Evolutionary conservation across 2,113 vertebrate species (phyloP), one percentile per base, ranked within the genome.

Genomic region (Lucifuga dentata): DNA sequence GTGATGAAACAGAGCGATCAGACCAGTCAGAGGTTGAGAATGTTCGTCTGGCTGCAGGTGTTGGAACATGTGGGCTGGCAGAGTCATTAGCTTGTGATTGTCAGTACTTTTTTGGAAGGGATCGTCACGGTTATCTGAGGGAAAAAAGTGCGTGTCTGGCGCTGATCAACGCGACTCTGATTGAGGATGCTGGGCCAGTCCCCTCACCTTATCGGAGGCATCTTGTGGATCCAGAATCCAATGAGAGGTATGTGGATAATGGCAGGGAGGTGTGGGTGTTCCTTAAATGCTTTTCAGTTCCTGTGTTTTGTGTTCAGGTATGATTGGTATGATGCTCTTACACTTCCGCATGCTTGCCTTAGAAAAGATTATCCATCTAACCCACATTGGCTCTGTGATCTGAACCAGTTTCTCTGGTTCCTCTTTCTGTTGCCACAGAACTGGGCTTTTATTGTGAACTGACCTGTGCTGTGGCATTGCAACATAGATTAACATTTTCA

Each of bases 211-310:
- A 86, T 92, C 76, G 87, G 90, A 32, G 90, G 90, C 26, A 92
- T 92, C 74, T 76, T 89, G 44, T 93, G 93, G 91, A 92, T 92
- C 73, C 89, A 91, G 65, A 93, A 92, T 79, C 92, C 91, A 17
- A 92, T 92, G 89, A 84, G 89, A 93, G 92, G 92, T 93, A 90
- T 39, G 87, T 85, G 35, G 36, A 1, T 11, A 3, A 2, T 19
- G 6, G 2, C 1, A 17, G 17, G 9, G 8, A 12, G 8, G 16
- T 13, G 15, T 29, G 24, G 38, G 48, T 56, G 35, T 15, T 38
- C 9, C 1, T 7, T 12, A 64, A 39, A 57, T 3, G 50, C 26
- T 56, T 56, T 56, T 26, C 29, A 19, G 11, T 4, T 26, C 6
- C 11, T 6, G 5, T 46, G 17, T 29, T 39, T 56, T 43, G 21